These are phyloP conservation scores for Lepidostoma basale DNA, from an alignment of 1,140 invertebrate species.

Conservation along the genomic window DNA sequence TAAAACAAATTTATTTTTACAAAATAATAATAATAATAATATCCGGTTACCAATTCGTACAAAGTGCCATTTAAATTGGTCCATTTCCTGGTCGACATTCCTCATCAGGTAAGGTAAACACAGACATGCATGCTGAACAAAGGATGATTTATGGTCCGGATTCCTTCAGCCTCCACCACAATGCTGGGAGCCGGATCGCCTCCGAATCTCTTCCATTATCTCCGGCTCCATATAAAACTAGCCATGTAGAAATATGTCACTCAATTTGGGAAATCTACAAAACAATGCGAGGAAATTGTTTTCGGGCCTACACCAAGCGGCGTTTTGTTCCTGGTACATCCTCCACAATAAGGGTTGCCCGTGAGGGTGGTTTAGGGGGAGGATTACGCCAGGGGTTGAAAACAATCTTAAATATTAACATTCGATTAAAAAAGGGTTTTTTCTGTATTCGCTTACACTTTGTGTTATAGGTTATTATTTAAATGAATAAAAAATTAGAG, in stretches of 20 bases:
- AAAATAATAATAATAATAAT: no score
- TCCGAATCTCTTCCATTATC: not conserved
- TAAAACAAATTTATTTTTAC: no score
- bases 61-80: no score
- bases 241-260: conserved; percentile 14
- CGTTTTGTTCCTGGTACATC: not conserved
- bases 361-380: not conserved
- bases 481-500: no score
- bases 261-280: conserved; percentile 3
- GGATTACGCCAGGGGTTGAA: not conserved
- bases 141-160: not conserved
- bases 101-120: no score
- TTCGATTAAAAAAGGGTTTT: no score
- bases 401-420: no score
- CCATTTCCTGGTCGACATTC: no score
- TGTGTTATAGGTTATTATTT: no score
- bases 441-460: no score
- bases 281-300: conserved; percentile 4
- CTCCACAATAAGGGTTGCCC: not conserved
- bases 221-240: not conserved
- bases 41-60: no score
- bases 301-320: not conserved
- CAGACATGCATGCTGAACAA: not conserved
- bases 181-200: no score
- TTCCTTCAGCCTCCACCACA: not conserved